These are phyloP conservation scores for Blastomussa wellsi DNA, from an alignment of 92 coral and sea anemone genomes.

Conservation along the genomic window DNA sequence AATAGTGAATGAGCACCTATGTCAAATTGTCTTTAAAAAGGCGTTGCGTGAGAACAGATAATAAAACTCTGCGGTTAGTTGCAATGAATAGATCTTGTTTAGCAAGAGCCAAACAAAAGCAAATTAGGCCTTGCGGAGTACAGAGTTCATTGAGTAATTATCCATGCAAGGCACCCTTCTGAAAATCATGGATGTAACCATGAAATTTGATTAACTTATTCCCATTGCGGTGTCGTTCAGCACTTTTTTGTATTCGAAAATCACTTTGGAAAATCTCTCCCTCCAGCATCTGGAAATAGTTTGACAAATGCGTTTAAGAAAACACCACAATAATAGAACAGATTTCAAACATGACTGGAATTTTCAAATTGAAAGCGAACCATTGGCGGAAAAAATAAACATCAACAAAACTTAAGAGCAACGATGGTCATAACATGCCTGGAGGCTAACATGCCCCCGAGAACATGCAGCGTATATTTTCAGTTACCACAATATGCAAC, in stretches of 20 bases:
- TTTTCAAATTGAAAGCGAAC: slow-evolving; percentile 18
- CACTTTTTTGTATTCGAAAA: neutral
- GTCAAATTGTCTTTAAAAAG: neutral
- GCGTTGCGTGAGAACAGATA: slow-evolving; percentile 8
- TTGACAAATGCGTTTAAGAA: slow-evolving; percentile 1
- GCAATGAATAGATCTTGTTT: slow-evolving; percentile 7
- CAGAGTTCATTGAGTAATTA: neutral
- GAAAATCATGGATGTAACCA: neutral
- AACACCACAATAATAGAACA: slow-evolving; percentile 22
- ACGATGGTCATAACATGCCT: slow-evolving; percentile 6
- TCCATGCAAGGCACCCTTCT: neutral
- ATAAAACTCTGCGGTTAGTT: slow-evolving; percentile 9
- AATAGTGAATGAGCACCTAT: neutral
- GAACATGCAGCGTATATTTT: neutral
- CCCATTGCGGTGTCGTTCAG: neutral
- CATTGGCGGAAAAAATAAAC: slow-evolving; percentile 19
- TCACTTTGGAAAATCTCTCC: neutral
- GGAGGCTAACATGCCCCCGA: neutral
- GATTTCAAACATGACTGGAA: slow-evolving; percentile 38
- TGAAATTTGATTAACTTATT: neutral
- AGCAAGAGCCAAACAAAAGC: slow-evolving; percentile 23
- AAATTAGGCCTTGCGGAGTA: slow-evolving; percentile 6
- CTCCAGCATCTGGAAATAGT: neutral
- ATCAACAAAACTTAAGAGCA: neutral
- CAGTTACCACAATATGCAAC: neutral